These are phyloP conservation scores for fruit fly (Drosophila melanogaster) DNA, from an alignment of 1,140 invertebrate genomes.

Conservation along the genomic window DNA sequence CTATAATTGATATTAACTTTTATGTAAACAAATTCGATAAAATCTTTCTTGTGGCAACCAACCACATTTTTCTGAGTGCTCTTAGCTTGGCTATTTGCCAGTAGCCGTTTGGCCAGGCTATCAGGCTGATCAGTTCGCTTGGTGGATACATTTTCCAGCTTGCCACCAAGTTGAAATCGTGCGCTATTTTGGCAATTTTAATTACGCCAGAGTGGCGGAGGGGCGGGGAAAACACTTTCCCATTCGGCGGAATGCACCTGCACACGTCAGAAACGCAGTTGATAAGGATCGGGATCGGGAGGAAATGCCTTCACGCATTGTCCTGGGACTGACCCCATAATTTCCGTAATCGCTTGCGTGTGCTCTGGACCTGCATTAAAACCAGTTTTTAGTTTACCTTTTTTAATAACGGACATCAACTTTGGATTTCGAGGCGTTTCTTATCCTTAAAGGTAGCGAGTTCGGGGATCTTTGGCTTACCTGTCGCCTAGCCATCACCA, in stretches of 20 bases:
- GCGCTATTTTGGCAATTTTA: slow-evolving; percentile 58
- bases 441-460: slow-evolving; percentile 60
- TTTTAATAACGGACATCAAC: slow-evolving; percentile 75
- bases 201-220: slow-evolving; percentile 31
- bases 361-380: slow-evolving; percentile 51
- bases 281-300: slow-evolving; percentile 54
- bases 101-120: slow-evolving; percentile 19
- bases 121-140: slow-evolving; percentile 13
- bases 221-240: slow-evolving; percentile 68
- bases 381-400: slow-evolving; percentile 43
- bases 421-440: slow-evolving; percentile 68
- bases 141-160: slow-evolving; percentile 47
- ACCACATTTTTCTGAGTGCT: slow-evolving; percentile 28
- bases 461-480: slow-evolving; percentile 30
- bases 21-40: neutral
- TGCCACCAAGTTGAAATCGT: slow-evolving; percentile 27
- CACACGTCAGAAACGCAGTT: slow-evolving; percentile 53
- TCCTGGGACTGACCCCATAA: slow-evolving; percentile 69
- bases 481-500: slow-evolving; percentile 47
- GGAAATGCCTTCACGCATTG: slow-evolving; percentile 70
- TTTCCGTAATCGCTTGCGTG: slow-evolving; percentile 69
- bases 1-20: too few species aligned
- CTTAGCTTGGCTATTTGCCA: slow-evolving; percentile 42
- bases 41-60: neutral
- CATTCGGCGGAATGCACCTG: slow-evolving; percentile 69